These are phyloP conservation scores for Erythrocercus mccallii DNA, from an alignment of 2,113 vertebrate species.

Conservation along the genomic window DNA sequence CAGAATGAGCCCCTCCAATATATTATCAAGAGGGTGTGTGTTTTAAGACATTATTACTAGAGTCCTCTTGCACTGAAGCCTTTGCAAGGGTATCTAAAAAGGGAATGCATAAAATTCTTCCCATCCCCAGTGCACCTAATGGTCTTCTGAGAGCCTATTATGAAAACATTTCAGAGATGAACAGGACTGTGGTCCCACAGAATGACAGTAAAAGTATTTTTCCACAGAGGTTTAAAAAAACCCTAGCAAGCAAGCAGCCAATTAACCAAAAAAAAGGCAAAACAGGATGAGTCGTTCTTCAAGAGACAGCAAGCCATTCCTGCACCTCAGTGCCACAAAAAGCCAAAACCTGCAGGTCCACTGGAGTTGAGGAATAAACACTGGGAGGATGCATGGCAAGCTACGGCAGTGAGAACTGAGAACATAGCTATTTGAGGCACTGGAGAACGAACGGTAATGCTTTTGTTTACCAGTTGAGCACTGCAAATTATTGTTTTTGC, in stretches of 20 bases:
- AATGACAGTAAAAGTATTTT: background rate
- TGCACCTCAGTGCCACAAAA: background rate
- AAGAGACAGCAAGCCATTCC: background rate
- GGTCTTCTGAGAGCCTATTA: background rate
- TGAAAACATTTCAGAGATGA: background rate
- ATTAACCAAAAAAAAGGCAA: background rate
- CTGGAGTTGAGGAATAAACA: background rate
- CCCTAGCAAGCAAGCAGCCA: background rate
- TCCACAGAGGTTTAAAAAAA: background rate
- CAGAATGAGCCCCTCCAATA: background rate
- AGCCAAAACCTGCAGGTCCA: background rate
- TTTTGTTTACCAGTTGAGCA: slow-evolving; percentile 18
- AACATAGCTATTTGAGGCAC: background rate
- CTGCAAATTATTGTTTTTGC: background rate
- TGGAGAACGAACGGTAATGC: background rate
- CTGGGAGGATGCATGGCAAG: rapidly evolving
- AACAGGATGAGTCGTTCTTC: background rate
- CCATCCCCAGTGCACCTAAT: background rate
- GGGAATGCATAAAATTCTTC: background rate
- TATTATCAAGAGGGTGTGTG: background rate
- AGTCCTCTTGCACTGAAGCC: background rate
- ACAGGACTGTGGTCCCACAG: background rate
- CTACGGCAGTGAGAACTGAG: background rate
- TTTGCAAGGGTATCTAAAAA: background rate
- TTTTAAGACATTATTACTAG: background rate